These are phyloP conservation scores for Drosophila setifemur DNA, from an alignment of 1,140 invertebrate genomes.

Conservation along the genomic window DNA sequence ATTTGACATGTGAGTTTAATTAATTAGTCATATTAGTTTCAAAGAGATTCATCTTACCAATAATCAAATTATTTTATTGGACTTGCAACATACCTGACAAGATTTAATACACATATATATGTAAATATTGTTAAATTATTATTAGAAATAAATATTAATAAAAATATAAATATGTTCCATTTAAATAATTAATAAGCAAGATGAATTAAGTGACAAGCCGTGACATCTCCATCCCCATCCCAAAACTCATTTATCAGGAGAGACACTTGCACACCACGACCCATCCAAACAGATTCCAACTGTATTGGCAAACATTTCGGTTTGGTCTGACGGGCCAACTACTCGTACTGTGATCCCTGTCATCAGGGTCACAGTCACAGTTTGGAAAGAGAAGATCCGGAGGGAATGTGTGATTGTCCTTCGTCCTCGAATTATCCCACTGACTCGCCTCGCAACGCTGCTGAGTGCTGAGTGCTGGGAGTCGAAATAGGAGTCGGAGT, in stretches of 20 bases:
- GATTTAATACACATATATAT: too few relatives aligned
- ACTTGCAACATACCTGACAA: too few relatives aligned
- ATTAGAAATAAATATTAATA: too few relatives aligned
- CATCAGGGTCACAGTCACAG: conserved; percentile 3
- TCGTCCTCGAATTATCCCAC: conserved; percentile 48
- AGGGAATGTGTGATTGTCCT: background rate
- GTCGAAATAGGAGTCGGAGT: conserved; percentile 9
- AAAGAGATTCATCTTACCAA: too few relatives aligned
- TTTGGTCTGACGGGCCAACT: conserved; percentile 59
- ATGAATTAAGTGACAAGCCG: too few relatives aligned
- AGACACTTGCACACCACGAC: conserved; percentile 26
- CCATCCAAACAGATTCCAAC: conserved; percentile 29
- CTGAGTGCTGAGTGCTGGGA: conserved; percentile 3
- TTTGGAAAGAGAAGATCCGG: background rate
- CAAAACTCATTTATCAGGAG: conserved; percentile 1
- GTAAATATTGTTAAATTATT: too few relatives aligned
- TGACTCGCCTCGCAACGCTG: conserved; percentile 24
- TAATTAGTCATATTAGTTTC: too few relatives aligned
- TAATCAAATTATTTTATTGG: too few relatives aligned
- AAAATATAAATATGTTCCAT: too few relatives aligned
- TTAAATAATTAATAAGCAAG: too few relatives aligned
- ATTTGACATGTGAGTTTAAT: too few relatives aligned
- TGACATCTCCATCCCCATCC: background rate
- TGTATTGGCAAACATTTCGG: conserved; percentile 72
- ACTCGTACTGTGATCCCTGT: conserved; percentile 53